Conservation (phyloP, 2,888 invertebrate species). For the Clistopyga incitator region DNA sequence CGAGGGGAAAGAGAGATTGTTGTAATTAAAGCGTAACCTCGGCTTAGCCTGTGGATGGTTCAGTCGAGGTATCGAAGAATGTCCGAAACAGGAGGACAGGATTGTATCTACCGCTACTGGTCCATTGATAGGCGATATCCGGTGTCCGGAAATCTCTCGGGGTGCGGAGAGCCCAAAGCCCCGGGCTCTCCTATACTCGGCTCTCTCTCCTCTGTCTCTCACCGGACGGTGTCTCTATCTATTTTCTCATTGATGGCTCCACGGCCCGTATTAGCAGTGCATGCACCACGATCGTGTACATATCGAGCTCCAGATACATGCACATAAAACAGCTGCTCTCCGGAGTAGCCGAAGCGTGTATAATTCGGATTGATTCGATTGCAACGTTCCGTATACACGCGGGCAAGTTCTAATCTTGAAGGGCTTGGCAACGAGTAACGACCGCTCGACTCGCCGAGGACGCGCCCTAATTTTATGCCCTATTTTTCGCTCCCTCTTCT, state of each 20-base stretch:
- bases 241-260: conserved; percentile 41
- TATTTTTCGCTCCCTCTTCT: conserved; percentile 44
- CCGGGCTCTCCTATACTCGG: conserved; percentile 28
- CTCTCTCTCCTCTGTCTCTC: conserved; percentile 5
- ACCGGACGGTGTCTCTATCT: conserved; percentile 6
- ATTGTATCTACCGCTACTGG: conserved; percentile 43
- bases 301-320: too few species aligned
- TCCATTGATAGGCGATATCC: conserved; percentile 64
- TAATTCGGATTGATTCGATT: conserved; percentile 1
- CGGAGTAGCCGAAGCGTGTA: conserved; percentile 4
- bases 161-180: conserved; percentile 42
- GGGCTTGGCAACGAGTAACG: conserved; percentile 33
- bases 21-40: conserved; percentile 19
- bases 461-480: conserved; percentile 51
- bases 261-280: not conserved
- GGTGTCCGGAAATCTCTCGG: conserved; percentile 60
- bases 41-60: too few species aligned
- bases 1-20: not conserved
- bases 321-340: conserved; percentile 6
- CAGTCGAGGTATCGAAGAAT: too few species aligned
- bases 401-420: conserved; percentile 36
- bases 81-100: conserved; percentile 33
- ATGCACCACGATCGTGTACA: not conserved
- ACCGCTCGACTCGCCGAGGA: conserved; percentile 45
- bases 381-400: not conserved